Evolutionary conservation across 1,140 invertebrate species (phyloP), one percentile per base, ranked within the genome.

Genomic region (Pseudoatta argentina): DNA sequence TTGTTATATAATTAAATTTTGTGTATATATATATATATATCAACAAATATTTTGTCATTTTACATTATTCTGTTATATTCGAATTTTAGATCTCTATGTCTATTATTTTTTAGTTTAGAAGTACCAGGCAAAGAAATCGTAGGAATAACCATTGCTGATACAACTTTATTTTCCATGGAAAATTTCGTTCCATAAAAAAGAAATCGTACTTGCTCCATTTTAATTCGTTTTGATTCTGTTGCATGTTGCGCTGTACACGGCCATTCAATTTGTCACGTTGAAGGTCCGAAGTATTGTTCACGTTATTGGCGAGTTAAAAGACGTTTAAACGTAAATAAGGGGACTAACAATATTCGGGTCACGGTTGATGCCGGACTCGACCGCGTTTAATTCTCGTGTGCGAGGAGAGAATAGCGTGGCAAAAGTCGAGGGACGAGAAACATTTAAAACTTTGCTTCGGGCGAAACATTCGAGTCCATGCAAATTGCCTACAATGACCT

Each of bases 281-380:
- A 30, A 81, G 21, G 48, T 14, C 14, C 24, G 27, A 78, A 75
- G 67, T 55, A 76, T 83, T 64, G 69, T 73, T 53, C 67, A 39
- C 34, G 67, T 44, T 53, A 59, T 72, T 71, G 64, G 24, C 44
- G 71, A 83, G 72, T 61, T 82, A 88, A 89, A 86, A 88, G 73
- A 77, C 48, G 55, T 77, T 78, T 55, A 78, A 85, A 73, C 57
- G 39, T 53, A 72, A 87, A 76, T 53, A 83, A 59, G 30, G 55
- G 76, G 77, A 51, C 34, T 77, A 88, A 85, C 72, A 61, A 83
- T 76, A 88, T 89, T 63, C 86, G 73, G 88, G 88, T 89, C 88
- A 89, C 59, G 87, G 86, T 89, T 86, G 83, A 34, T 85, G 44
- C 12, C 21, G 61, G 39, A 73, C 27, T 44, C 27, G 24, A 51